Base-by-base conservation (phyloP, 2,888 invertebrate genomes). In the Isoperla grammatica region DNA sequence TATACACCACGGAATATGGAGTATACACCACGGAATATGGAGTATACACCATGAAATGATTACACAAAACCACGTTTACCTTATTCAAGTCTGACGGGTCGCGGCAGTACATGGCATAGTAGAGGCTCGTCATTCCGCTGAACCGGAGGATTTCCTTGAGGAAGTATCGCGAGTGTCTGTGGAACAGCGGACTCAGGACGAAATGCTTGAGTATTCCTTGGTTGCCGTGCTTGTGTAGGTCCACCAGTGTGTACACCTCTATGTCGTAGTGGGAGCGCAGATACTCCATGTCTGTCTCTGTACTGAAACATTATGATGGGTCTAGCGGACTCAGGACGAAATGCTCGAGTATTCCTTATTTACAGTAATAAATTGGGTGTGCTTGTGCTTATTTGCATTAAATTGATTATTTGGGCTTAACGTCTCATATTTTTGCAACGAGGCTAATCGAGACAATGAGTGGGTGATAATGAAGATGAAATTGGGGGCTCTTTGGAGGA, bases 101-200 rank as follows among this genome's bases (percentile, higher is more conserved):
- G 17, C 23, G 39, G 40, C 17, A 42, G 23, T 56, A 57, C 13
- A 59, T 56, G 61, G 75, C 77, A 64, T 81, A 83, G 67, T 80
- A 83, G 1, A 86, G 69, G 5, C 80, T 76, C 1, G 74, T 72
- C 66, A 77, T 81, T 12, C 74, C 75, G 4, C 79, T 77, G 12
- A 79, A 73, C 0, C 85, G 74, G 67, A 84, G 75, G 5, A 86
- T 64, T 66, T 89, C 88, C 46, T 81, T 75, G 66, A 86, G 71
- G 64, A 81, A 82, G 73, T 79, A 82, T 19, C 78, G 76, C 0
- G 76, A 72, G 64, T 82, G 79, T 9, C 76, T 76, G 63, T 81
- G 79, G 68, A 86, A 79, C 1, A 79, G 76, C 1, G 86, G 84
- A 12, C 81, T 81, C 64, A 57, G 8, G 60, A 40, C 13, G 5